These are phyloP conservation scores for Psittacara wagleri DNA, from an alignment of 2,113 vertebrate genomes.

Conservation along the genomic window DNA sequence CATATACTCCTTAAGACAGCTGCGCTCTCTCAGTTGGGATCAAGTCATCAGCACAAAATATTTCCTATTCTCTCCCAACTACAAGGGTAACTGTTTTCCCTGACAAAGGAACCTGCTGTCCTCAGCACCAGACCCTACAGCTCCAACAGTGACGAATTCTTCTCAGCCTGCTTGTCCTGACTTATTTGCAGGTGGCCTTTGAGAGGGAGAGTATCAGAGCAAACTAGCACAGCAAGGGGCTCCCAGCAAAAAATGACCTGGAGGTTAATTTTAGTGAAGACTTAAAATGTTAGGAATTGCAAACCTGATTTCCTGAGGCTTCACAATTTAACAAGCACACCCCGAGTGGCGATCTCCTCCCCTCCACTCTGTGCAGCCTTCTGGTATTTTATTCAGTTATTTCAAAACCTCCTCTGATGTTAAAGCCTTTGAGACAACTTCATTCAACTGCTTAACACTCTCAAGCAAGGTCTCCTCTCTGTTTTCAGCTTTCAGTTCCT, in stretches of 20 bases:
- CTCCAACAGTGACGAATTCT: background rate
- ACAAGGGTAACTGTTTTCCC: background rate
- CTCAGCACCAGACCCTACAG: background rate
- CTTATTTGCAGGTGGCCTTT: background rate
- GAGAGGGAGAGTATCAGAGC: background rate
- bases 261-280: background rate
- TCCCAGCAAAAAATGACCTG: background rate
- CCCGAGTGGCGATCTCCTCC: background rate
- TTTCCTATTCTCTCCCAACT: background rate
- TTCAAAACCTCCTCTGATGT: background rate
- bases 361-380: background rate
- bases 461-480: background rate
- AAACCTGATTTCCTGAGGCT: background rate
- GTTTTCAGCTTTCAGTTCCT: background rate
- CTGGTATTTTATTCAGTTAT: background rate
- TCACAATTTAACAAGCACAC: background rate
- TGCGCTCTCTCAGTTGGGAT: background rate
- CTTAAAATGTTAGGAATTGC: background rate
- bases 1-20: background rate
- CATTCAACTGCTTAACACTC: background rate
- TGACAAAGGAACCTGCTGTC: background rate
- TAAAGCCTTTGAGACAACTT: conserved; percentile 2
- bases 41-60: background rate
- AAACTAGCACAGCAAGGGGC: background rate
- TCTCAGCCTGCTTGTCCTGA: background rate